phyloP scores from a whole-genome alignment of 2,797 vertebrate genomes.

The Gallinago solitaria region DNA sequence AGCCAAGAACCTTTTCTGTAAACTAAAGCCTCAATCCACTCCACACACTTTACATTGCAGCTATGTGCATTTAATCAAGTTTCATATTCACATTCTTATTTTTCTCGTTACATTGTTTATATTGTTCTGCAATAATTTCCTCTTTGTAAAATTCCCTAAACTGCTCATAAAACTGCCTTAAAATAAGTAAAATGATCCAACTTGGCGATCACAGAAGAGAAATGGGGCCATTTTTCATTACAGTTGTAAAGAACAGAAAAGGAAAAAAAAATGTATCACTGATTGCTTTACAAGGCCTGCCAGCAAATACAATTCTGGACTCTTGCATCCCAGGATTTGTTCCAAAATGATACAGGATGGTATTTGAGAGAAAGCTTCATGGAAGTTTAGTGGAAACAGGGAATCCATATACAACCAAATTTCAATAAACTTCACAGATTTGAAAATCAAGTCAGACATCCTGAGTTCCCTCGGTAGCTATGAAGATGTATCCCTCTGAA shows the following conservation, averaged over 20 bases:
- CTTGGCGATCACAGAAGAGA: slow-evolving; percentile 9
- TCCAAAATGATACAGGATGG: neutral
- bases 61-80: slow-evolving; percentile 4
- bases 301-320: neutral
- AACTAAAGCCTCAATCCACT: neutral
- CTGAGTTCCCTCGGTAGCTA: neutral
- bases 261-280: neutral
- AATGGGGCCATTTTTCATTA: neutral
- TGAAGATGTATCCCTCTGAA: neutral
- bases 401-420: neutral
- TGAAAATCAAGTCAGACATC: neutral
- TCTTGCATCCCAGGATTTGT: neutral
- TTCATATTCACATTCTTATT: neutral
- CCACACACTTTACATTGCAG: neutral
- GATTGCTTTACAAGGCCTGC: neutral
- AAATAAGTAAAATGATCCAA: slow-evolving; percentile 35
- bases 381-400: neutral
- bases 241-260: neutral
- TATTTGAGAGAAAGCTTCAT: neutral
- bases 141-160: slow-evolving; percentile 4
- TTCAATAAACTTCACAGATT: neutral
- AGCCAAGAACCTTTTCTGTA: slow-evolving; percentile 41
- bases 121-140: slow-evolving; percentile 11
- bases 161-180: neutral
- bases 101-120: neutral